Percentiles rank a stretch among this genome's conserved stretches.
phyloP scores from a whole-genome alignment of 2,113 vertebrate genomes.

The Bufo bufo region DNA sequence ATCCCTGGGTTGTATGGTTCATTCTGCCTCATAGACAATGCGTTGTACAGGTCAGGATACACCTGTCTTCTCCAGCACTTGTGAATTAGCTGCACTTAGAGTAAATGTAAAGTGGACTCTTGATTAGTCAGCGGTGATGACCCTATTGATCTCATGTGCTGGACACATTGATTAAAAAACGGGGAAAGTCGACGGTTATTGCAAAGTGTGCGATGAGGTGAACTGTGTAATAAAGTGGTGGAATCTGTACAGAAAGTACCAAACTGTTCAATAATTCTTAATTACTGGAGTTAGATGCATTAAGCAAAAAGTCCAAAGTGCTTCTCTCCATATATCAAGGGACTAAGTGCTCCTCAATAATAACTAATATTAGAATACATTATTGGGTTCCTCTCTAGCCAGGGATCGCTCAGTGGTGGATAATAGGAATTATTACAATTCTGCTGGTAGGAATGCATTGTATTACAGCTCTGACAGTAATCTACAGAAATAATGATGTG shows the following conservation, averaged over 20 bases:
- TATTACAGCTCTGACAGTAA: not conserved
- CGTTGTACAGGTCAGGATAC: not conserved
- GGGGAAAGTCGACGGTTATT: constrained; percentile 6
- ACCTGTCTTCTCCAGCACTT: constrained; percentile 4
- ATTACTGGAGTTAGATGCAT: constrained; percentile 27
- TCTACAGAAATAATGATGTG: not conserved
- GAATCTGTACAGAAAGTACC: not conserved
- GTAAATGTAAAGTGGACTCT: constrained; percentile 11
- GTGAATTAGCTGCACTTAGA: constrained; percentile 24
- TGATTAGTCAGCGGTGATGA: constrained; percentile 27
- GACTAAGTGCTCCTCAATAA: constrained; percentile 22
- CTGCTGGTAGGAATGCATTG: not conserved
- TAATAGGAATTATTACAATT: constrained; percentile 9
- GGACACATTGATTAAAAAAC: constrained; percentile 40
- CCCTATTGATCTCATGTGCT: constrained; percentile 26
- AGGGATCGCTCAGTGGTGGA: not conserved
- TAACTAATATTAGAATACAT: constrained; percentile 38
- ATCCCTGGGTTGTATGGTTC: too few relatives aligned
- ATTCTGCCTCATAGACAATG: too few relatives aligned
- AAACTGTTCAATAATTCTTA: constrained; percentile 37
- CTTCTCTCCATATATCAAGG: constrained; percentile 47
- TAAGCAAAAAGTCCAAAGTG: constrained; percentile 27
- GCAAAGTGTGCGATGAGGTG: constrained; percentile 26
- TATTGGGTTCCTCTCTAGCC: constrained; percentile 2
- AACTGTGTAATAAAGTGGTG: constrained; percentile 15